Evolutionary conservation across 1,140 invertebrate genomes (phyloP).

Genomic region (Batillaria attramentaria): DNA sequence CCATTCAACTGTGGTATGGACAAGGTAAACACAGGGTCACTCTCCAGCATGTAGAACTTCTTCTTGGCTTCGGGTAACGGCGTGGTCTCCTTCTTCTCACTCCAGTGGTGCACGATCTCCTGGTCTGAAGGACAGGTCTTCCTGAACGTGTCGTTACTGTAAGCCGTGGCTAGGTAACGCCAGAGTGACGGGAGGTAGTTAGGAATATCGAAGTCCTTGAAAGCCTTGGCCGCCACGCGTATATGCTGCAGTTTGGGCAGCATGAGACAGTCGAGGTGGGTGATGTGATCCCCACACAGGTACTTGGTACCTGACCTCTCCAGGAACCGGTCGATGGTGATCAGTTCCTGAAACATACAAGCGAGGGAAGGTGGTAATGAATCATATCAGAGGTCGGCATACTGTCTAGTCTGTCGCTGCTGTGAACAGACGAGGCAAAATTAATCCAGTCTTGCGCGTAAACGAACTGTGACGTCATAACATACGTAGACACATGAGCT

Average conservation of each 20-base stretch:
- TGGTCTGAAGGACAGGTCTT: constrained; percentile 79
- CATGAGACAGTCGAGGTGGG: constrained; percentile 76
- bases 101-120: constrained; percentile 77
- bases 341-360: too few species aligned
- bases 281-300: constrained; percentile 72
- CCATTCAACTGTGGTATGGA: constrained; percentile 45
- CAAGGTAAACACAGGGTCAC: constrained; percentile 54
- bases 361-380: too few species aligned
- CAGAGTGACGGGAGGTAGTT: constrained; percentile 74
- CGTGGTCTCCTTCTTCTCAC: constrained; percentile 73
- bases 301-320: constrained; percentile 59
- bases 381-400: too few species aligned
- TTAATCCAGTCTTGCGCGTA: too few species aligned
- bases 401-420: too few species aligned
- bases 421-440: too few species aligned
- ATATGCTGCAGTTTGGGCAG: constrained; percentile 78
- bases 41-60: constrained; percentile 56
- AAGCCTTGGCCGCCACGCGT: constrained; percentile 74
- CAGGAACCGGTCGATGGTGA: constrained; percentile 37
- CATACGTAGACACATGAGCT: too few species aligned
- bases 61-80: constrained; percentile 65
- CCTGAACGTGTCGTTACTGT: constrained; percentile 75
- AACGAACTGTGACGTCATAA: too few species aligned
- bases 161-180: constrained; percentile 77
- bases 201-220: constrained; percentile 77